Evolutionary conservation across 2,888 invertebrate species (phyloP).

Genomic region (Physocephala rufipes): DNA sequence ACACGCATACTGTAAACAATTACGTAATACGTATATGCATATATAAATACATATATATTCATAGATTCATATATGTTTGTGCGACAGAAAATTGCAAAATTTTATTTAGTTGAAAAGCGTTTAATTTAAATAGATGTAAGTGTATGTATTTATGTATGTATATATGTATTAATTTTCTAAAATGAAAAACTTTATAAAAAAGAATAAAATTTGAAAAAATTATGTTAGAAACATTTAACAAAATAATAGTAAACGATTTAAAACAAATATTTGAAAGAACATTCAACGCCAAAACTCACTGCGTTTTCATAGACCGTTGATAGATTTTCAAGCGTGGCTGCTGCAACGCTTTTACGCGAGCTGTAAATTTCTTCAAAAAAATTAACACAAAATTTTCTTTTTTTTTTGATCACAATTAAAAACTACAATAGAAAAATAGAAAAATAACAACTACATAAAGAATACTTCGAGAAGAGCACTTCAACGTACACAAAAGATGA

Average conservation of each 20-base stretch:
- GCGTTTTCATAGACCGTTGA: background rate
- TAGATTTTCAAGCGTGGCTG: background rate
- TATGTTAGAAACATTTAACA: background rate
- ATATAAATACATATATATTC: too few relatives aligned
- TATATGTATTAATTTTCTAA: too few relatives aligned
- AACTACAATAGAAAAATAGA: background rate
- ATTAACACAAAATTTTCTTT: background rate
- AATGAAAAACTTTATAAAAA: conserved; percentile 7
- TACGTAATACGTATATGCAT: too few relatives aligned
- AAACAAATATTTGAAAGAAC: background rate
- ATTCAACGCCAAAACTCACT: conserved; percentile 9
- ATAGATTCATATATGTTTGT: too few relatives aligned
- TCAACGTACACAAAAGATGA: conserved; percentile 2
- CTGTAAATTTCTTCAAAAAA: conserved; percentile 14
- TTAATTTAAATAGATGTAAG: background rate
- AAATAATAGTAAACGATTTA: background rate
- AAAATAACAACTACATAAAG: background rate
- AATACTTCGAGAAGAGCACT: background rate
- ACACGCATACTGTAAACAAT: too few relatives aligned
- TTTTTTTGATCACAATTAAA: background rate
- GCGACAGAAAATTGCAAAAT: background rate
- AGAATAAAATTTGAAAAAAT: background rate
- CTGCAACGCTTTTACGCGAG: background rate
- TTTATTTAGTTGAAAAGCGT: background rate
- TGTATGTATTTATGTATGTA: too few relatives aligned